phyloP scores from a whole-genome alignment of 2,113 vertebrate species.

The Stigmatopora argus region DNA sequence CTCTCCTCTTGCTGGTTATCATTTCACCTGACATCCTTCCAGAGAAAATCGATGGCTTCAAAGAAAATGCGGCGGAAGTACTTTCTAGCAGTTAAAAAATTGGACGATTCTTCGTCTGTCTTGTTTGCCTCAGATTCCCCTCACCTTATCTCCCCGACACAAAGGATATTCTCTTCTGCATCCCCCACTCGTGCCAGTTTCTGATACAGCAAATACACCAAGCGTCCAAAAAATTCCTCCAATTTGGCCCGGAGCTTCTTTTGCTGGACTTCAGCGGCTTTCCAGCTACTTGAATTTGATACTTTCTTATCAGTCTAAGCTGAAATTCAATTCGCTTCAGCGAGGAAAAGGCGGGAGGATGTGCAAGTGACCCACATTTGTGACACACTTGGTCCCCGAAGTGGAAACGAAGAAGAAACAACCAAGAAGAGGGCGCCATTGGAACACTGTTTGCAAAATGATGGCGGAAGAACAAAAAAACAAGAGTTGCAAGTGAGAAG shows the following conservation, averaged over 20 bases:
- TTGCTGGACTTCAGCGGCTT: conserved; percentile 34
- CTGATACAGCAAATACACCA: conserved; percentile 23
- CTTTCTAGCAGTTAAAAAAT: neutral
- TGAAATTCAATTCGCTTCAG: conserved; percentile 53
- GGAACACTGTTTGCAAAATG: conserved; percentile 2
- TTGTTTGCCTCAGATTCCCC: too few relatives aligned
- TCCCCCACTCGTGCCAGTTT: conserved; percentile 1
- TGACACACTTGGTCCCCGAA: conserved; percentile 56
- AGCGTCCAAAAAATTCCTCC: conserved; percentile 39
- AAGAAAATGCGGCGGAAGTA: neutral
- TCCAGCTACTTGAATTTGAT: conserved; percentile 51
- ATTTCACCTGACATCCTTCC: conserved; percentile 4
- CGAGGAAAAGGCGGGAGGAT: conserved; percentile 29
- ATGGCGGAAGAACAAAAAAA: neutral
- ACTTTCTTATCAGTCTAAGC: conserved; percentile 44
- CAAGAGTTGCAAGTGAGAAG: neutral
- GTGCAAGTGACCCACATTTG: conserved; percentile 59
- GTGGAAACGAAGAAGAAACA: conserved; percentile 37
- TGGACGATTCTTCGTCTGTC: neutral
- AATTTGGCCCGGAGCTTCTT: conserved; percentile 27
- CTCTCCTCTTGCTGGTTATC: conserved; percentile 1
- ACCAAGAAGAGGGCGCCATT: conserved; percentile 4
- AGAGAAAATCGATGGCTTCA: neutral
- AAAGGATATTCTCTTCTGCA: neutral
- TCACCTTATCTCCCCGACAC: too few relatives aligned